phyloP scores from a whole-genome alignment of 2,113 vertebrate species.

The Otolemur garnettii region DNA sequence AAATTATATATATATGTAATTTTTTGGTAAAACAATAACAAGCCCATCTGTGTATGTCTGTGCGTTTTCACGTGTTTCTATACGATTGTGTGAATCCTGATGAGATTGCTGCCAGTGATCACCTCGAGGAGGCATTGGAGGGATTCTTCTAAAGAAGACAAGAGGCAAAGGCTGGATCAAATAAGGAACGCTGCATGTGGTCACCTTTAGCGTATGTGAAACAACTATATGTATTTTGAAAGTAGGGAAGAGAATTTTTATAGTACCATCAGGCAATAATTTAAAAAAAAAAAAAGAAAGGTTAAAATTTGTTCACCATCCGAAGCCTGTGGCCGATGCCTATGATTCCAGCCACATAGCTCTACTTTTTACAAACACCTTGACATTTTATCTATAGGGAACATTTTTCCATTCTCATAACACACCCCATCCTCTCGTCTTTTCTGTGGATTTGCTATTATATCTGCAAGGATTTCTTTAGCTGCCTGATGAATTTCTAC shows the following conservation, averaged over 20 bases:
- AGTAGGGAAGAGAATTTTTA: neutral
- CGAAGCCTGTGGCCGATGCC: neutral
- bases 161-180: neutral
- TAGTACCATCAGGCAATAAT: neutral
- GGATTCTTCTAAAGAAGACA: neutral
- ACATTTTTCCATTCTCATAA: neutral
- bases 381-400: neutral
- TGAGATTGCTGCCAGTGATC: neutral
- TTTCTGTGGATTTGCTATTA: neutral
- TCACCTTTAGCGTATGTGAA: neutral
- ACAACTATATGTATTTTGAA: neutral
- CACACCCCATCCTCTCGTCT: neutral
- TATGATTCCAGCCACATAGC: neutral
- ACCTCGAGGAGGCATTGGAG: neutral
- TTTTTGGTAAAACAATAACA: neutral
- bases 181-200: neutral
- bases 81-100: neutral
- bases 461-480: neutral
- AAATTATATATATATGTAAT: neutral
- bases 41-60: neutral
- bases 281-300: neutral
- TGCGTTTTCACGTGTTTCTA: neutral
- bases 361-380: neutral
- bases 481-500: neutral
- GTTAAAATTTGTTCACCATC: neutral